Percentiles rank a stretch among this genome's conserved stretches.
Evolutionary conservation across 23 tunicate genomes (phyloP).

Genomic region (Halocynthia aurantium): DNA sequence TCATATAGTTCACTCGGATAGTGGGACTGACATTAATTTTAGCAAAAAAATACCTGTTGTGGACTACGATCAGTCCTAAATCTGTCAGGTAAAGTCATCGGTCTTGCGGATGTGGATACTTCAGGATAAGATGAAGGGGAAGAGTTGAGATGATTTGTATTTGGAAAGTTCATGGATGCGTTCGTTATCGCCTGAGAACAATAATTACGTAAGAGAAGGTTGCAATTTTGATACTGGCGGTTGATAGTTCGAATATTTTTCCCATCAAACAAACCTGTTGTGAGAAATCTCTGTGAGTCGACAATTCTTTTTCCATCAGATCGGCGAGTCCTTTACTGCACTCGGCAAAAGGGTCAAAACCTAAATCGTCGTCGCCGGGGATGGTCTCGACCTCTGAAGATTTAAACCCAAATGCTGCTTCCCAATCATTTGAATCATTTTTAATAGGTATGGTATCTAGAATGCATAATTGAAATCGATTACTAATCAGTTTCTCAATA

Average conservation of each 20-base stretch:
- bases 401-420: conserved; percentile 70
- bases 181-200: not conserved
- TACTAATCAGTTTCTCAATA: no score
- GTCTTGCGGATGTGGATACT: no score
- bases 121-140: no score
- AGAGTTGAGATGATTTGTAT: no score
- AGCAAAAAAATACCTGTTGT: no score
- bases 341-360: conserved; percentile 83
- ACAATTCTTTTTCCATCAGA: conserved; percentile 65
- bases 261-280: not conserved
- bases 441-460: conserved; percentile 66
- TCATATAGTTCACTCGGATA: no score
- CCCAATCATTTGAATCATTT: conserved; percentile 70
- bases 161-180: not conserved
- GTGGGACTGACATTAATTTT: no score
- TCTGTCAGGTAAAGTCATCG: no score
- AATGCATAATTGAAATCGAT: not conserved
- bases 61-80: no score
- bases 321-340: conserved; percentile 88
- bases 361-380: conserved; percentile 67
- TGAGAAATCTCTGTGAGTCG: not conserved
- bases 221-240: not conserved
- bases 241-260: not conserved
- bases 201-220: not conserved
- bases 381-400: not conserved